Base-by-base conservation (phyloP, 1,140 invertebrate genomes). In the Cataglyphis hispanica region DNA sequence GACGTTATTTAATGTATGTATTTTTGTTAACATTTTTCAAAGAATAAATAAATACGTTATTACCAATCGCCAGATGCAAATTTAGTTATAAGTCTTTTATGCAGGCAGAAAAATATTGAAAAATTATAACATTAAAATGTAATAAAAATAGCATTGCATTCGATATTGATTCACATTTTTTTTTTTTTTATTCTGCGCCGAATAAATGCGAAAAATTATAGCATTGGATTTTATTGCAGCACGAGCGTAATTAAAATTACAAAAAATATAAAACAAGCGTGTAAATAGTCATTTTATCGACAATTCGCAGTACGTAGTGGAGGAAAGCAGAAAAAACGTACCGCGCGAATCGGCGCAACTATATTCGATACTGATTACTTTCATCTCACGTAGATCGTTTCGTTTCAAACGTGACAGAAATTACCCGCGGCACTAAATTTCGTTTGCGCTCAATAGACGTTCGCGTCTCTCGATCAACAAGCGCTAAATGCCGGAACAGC, bases 381-480 rank as follows among this genome's bases (percentile, higher is more conserved):
- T 91, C 84, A 86, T 90, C 76, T 86, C 85, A 86, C 85, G 85
- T 91, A 91, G 86, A 89, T 87, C 86, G 76, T 92, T 92, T 85
- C 83, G 85, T 81, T 37, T 83, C 77, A 87, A 90, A 69, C 88
- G 70, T 77, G 75, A 81, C 88, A 74, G 87, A 89, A 91, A 92
- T 90, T 89, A 87, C 63, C 64, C 63, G 70, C 34, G 74, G 66
- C 61, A 63, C 46, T 85, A 89, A 64, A 75, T 87, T 89, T 87
- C 78, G 87, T 78, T 5, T 53, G 53, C 80, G 80, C 64, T 89
- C 64, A 90, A 89, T 87, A 69, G 56, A n/a, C 61, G 66, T 19
- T 46, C 67, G 43, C 5, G 43, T 60, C 84, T 84, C 72, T 84
- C 72, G 69, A 43, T 53, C 56, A 31, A 31, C 80, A 77, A 83